Conservation (phyloP, 23 tunicate species). For the Styela plicata region DNA sequence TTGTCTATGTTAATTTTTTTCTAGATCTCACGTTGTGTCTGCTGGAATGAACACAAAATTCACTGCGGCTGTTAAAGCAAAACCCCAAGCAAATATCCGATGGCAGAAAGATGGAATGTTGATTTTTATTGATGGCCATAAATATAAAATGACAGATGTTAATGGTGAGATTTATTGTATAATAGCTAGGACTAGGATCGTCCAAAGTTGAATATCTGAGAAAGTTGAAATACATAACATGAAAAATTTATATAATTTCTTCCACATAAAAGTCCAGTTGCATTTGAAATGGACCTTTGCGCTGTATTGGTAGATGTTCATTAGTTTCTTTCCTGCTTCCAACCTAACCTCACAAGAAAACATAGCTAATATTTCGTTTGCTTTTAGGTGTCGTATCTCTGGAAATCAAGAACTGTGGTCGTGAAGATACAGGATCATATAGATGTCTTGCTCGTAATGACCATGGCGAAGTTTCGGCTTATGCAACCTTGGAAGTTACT, state of each 20-base stretch:
- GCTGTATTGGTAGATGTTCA: no score
- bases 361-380: no score
- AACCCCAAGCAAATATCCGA: constrained; percentile 77
- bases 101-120: constrained; percentile 89
- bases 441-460: constrained; percentile 61
- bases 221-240: no score
- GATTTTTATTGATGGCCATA: constrained; percentile 69
- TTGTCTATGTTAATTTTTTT: no score
- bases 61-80: constrained; percentile 84
- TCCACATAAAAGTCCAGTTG: no score
- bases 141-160: constrained; percentile 74
- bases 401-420: constrained; percentile 61
- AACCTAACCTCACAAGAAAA: no score
- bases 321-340: no score
- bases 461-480: constrained; percentile 86
- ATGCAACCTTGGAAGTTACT: constrained; percentile 84
- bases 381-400: constrained; percentile 42
- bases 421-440: constrained; percentile 84
- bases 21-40: constrained; percentile 74
- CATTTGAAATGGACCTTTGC: no score
- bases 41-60: constrained; percentile 91
- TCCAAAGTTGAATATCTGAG: no score
- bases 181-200: no score
- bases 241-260: no score
- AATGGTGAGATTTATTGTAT: constrained; percentile 43